phyloP scores from a whole-genome alignment of 1,140 invertebrate genomes.

The Bombus superbus region DNA sequence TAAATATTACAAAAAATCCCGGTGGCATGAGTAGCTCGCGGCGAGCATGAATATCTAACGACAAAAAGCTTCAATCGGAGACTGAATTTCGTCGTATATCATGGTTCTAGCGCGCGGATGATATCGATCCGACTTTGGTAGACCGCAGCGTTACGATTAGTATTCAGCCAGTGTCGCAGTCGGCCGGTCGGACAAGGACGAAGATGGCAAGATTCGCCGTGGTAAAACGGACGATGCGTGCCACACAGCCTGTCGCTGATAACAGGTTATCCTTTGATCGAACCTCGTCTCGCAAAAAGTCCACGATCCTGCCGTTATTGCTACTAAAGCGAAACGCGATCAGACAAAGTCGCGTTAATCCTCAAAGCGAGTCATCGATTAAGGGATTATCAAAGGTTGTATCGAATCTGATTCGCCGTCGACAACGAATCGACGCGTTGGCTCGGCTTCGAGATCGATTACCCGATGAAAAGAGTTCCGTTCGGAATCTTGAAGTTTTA shows the following conservation, averaged over 20 bases:
- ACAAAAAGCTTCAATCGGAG: conserved; percentile 40
- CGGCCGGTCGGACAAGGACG: conserved; percentile 70
- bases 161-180: conserved; percentile 74
- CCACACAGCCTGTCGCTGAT: background rate
- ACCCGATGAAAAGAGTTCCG: background rate
- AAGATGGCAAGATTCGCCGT: conserved; percentile 57
- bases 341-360: background rate
- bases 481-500: background rate
- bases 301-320: background rate
- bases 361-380: background rate
- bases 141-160: conserved; percentile 73
- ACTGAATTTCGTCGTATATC: conserved; percentile 33
- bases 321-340: background rate
- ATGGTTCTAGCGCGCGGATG: conserved; percentile 55
- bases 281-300: background rate
- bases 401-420: background rate
- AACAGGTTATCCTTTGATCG: conserved; percentile 33
- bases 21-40: conserved; percentile 17
- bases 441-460: background rate
- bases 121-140: conserved; percentile 69
- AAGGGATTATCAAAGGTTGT: conserved; percentile 6
- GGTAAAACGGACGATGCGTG: conserved; percentile 39
- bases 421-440: background rate
- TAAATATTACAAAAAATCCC: conserved; percentile 35
- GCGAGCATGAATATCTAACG: conserved; percentile 33